These are phyloP conservation scores for Chironomus tentans DNA, from an alignment of 2,888 invertebrate species.

Conservation along the genomic window DNA sequence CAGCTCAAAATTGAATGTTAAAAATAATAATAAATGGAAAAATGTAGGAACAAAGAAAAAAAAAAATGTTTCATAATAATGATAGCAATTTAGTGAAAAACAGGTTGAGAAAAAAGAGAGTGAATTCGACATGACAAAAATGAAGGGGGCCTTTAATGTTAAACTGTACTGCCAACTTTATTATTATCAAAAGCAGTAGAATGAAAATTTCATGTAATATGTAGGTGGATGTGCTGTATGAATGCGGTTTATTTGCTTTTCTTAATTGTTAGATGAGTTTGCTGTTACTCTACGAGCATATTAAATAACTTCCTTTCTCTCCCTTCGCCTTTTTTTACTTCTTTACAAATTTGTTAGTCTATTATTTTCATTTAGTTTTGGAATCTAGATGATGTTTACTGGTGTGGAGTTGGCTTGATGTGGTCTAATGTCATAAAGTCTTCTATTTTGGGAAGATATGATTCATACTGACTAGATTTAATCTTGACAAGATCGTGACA, in stretches of 20 bases:
- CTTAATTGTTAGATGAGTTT: slow-evolving; percentile 4
- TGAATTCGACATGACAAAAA: background rate
- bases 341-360: no score
- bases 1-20: no score
- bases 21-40: background rate
- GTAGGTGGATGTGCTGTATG: no score
- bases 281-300: background rate
- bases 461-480: no score
- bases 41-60: background rate
- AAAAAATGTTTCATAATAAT: background rate
- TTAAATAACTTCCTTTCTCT: slow-evolving; percentile 1
- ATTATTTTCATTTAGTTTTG: no score
- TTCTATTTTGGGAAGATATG: no score
- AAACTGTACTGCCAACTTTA: no score
- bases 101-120: background rate
- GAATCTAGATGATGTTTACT: no score
- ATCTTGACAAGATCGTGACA: no score
- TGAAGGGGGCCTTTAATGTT: no score
- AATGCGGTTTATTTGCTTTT: background rate
- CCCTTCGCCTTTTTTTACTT: background rate
- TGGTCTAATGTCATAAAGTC: background rate
- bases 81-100: background rate
- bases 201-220: background rate
- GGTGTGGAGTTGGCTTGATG: background rate
- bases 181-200: background rate